These are phyloP conservation scores for Notospermus geniculatus DNA, from an alignment of 1,140 invertebrate genomes.

Conservation along the genomic window DNA sequence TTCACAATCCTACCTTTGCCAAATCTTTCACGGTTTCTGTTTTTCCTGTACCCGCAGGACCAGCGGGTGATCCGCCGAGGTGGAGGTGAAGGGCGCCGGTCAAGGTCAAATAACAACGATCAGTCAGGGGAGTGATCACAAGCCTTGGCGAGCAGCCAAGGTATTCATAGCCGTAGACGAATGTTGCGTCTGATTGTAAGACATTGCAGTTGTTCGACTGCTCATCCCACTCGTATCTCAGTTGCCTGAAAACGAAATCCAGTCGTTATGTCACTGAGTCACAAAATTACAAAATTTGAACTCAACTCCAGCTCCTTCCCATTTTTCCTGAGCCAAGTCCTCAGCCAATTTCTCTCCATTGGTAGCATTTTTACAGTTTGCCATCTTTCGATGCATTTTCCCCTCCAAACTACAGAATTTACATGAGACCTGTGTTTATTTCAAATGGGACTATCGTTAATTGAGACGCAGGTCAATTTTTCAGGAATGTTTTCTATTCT, in stretches of 20 bases:
- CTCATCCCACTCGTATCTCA: constrained; percentile 58
- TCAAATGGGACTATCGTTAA: too few relatives aligned
- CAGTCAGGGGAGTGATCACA: constrained; percentile 57
- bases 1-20: constrained; percentile 62
- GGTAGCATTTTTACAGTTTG: too few relatives aligned
- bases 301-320: too few relatives aligned
- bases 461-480: too few relatives aligned
- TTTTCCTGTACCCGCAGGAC: constrained; percentile 55
- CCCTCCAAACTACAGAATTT: too few relatives aligned
- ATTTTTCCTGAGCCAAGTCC: too few relatives aligned
- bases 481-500: too few relatives aligned
- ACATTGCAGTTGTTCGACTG: constrained; percentile 48
- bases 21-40: constrained; percentile 71
- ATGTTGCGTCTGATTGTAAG: constrained; percentile 48
- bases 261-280: neutral
- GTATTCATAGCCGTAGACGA: constrained; percentile 57
- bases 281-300: too few relatives aligned
- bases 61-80: constrained; percentile 61
- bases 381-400: too few relatives aligned
- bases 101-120: constrained; percentile 60
- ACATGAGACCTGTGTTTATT: too few relatives aligned
- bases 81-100: constrained; percentile 76
- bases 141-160: constrained; percentile 55
- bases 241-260: constrained; percentile 42
- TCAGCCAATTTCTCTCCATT: too few relatives aligned